A percentile compares a stretch with the other conserved stretches of the same genome.
Evolutionary conservation across 2,888 invertebrate species (phyloP).

Genomic region (Napeogenes inachia): DNA sequence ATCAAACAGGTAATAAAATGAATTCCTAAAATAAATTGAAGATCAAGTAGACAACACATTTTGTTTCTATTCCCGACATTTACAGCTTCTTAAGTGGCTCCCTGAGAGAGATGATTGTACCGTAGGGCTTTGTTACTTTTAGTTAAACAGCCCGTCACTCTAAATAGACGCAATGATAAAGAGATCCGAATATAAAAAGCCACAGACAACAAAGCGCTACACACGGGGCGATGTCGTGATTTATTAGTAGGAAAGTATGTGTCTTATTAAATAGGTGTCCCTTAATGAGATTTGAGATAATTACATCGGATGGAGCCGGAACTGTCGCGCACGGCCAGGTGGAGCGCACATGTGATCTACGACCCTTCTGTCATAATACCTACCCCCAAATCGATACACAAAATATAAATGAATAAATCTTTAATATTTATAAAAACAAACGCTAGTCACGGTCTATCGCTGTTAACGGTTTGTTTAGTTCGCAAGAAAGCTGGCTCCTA

Average conservation of each 20-base stretch:
- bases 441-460: constrained; percentile 28
- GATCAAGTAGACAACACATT: too few relatives aligned
- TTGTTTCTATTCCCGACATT: background rate
- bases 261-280: constrained; percentile 29
- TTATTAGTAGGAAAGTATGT: constrained; percentile 26
- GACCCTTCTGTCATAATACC: background rate
- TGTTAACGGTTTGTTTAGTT: constrained; percentile 32
- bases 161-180: background rate
- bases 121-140: background rate
- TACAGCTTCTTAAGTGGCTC: background rate
- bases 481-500: constrained; percentile 20
- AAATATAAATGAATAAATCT: background rate
- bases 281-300: constrained; percentile 32
- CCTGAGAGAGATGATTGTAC: background rate
- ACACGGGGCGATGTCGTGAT: constrained; percentile 17
- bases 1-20: too few relatives aligned
- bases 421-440: constrained; percentile 5
- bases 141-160: background rate
- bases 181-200: background rate
- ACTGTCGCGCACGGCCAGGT: constrained; percentile 15
- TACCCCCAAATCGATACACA: background rate
- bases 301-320: constrained; percentile 28
- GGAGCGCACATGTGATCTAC: constrained; percentile 29
- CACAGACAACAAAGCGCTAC: constrained; percentile 8
- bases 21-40: too few relatives aligned